phyloP scores from a whole-genome alignment of 2,113 vertebrate genomes.

The Salvelinus sp. region DNA sequence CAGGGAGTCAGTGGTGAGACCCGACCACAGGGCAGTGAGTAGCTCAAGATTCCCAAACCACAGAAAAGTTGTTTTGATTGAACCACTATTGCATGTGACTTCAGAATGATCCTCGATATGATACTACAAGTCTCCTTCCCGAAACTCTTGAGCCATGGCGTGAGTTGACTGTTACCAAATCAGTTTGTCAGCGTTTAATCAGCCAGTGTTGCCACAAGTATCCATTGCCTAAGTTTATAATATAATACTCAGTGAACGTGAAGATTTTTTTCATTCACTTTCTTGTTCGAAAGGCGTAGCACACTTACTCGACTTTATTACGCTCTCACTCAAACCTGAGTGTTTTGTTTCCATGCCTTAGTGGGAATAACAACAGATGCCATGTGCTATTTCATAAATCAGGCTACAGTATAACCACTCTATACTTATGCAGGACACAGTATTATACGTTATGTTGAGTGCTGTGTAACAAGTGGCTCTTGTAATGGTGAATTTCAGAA shows the following conservation, averaged over 20 bases:
- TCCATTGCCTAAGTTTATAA: neutral
- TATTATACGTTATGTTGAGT: too few species aligned
- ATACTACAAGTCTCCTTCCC: conserved; percentile 44
- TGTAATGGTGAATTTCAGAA: too few species aligned
- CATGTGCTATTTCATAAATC: neutral
- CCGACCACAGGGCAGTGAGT: conserved; percentile 38
- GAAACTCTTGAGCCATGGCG: conserved; percentile 38
- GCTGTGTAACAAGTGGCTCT: too few species aligned
- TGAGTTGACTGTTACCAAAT: neutral
- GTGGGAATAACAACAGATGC: too few species aligned
- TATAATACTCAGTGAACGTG: neutral
- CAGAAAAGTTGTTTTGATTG: conserved; percentile 42
- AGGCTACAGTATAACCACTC: neutral
- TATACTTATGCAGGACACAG: too few species aligned
- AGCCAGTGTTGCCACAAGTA: neutral
- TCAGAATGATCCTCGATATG: conserved; percentile 42
- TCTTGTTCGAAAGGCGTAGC: too few species aligned
- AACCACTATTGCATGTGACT: conserved; percentile 50
- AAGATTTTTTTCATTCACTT: neutral
- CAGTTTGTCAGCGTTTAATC: neutral
- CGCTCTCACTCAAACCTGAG: too few species aligned
- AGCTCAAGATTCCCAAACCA: conserved; percentile 28
- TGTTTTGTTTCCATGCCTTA: too few species aligned
- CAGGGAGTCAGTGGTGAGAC: conserved; percentile 36
- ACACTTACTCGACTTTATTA: too few species aligned